A percentile compares a stretch with the other conserved stretches of the same genome.
phyloP scores from a whole-genome alignment of 1,140 invertebrate species.

The Hesperophylax magnus region DNA sequence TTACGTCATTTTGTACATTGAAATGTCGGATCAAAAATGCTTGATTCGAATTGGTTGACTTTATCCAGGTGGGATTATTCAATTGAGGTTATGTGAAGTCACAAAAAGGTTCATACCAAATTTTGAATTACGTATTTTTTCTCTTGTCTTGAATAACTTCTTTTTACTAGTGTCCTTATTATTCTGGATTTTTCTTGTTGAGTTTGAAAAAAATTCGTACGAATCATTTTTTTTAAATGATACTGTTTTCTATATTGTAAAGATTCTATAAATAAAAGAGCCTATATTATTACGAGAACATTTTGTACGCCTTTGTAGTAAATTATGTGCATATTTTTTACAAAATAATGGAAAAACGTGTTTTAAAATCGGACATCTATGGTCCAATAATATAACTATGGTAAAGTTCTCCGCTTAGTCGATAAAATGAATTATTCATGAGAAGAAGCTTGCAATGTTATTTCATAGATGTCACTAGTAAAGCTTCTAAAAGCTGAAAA shows the following conservation, averaged over 20 bases:
- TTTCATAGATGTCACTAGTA: too few species aligned
- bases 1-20: neutral
- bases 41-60: neutral
- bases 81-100: neutral
- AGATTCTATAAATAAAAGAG: too few species aligned
- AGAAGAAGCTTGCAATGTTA: too few species aligned
- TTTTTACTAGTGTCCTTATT: neutral
- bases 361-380: neutral
- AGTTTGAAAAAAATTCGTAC: too few species aligned
- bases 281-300: too few species aligned
- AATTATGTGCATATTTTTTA: too few species aligned
- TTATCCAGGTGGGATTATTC: neutral
- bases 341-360: neutral
- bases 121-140: neutral
- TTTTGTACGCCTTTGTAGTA: too few species aligned
- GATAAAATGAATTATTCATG: neutral
- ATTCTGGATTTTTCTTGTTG: neutral
- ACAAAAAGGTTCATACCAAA: neutral
- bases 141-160: neutral
- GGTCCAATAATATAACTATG: conserved; percentile 3
- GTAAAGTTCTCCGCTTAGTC: neutral
- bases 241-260: too few species aligned
- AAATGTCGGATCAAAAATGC: conserved; percentile 17
- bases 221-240: too few species aligned
- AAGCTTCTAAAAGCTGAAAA: too few species aligned